Percentiles rank a stretch among this genome's conserved stretches.
Conservation (phyloP, 2,113 vertebrate species). For the Actenoides lindsayi region DNA sequence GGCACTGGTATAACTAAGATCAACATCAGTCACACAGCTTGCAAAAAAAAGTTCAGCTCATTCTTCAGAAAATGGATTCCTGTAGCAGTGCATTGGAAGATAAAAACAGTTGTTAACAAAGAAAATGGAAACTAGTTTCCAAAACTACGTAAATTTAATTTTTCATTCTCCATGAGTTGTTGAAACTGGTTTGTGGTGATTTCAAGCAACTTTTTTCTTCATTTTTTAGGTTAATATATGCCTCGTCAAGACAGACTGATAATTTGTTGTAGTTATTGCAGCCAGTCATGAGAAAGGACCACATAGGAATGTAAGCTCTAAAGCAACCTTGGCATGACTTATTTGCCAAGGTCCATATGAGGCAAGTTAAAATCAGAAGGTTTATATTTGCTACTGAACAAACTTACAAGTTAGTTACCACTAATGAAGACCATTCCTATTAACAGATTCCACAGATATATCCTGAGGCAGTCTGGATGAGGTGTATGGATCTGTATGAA, state of each 20-base stretch:
- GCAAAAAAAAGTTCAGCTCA: not conserved
- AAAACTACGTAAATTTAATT: not conserved
- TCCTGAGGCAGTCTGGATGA: not conserved
- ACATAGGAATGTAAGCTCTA: not conserved
- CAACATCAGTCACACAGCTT: not conserved
- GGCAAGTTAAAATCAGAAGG: not conserved
- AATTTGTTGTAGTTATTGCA: not conserved
- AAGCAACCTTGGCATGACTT: not conserved
- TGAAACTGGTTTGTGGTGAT: not conserved
- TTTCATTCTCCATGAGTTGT: not conserved
- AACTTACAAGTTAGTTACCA: not conserved
- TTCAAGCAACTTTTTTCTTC: not conserved
- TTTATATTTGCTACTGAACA: conserved; percentile 1
- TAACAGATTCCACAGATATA: not conserved
- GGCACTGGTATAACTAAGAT: not conserved
- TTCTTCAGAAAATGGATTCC: not conserved
- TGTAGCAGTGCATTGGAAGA: not conserved
- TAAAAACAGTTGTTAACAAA: not conserved
- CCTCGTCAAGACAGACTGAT: not conserved
- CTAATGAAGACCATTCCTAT: not conserved
- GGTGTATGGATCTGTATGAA: not conserved
- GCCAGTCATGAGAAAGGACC: not conserved
- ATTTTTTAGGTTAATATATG: not conserved
- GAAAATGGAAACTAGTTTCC: not conserved
- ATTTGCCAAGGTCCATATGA: not conserved